Base-by-base conservation (phyloP, 2,888 invertebrate genomes). In the Eueremaeus valkanovi region DNA sequence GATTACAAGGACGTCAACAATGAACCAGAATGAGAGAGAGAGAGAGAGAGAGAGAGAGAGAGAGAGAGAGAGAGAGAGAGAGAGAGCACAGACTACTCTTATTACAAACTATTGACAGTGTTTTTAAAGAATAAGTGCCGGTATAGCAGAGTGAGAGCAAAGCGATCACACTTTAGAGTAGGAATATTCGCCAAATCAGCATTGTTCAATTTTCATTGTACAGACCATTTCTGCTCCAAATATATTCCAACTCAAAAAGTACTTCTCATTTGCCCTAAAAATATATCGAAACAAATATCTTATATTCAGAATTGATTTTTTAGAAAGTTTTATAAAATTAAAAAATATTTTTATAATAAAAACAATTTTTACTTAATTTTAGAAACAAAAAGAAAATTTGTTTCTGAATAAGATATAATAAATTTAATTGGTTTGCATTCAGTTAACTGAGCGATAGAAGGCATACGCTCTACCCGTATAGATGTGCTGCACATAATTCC, bases 81-180 rank as follows among this genome's bases (percentile, higher is more conserved):
- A 24, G 21, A 24, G 58, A 58, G 58, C 5, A 58, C 11, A 58
- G 29, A 58, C 58, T 58, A 24, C 58, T 63, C 63, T 63, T 63
- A 63, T 63, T 63, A 63, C 63, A 63, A 63, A 33, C 63, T 63
- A 63, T 63, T 63, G 63, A 63, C 13, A 58, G n/a, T 63, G 13
- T 33, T 33, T 63, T 3, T 5, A 9, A 58, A 27, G 11, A 3
- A 58, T 58, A 24, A 58, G 58, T 51, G 51, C 51, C 51, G 5
- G 5, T 51, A 51, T 51, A 24, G 29, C 29, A 58, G 8, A 58
- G 58, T 51, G 8, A 58, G 21, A 58, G 58, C 24, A 58, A 58
- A 58, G 2, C 58, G 58, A 58, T 58, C 58, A 58, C 58, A 27
- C 27, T 58, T 29, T 58, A 8, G 8, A 51, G 51, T 51, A 16